phyloP scores from a whole-genome alignment of 2,888 invertebrate species.

The Agriopis aurantiaria region DNA sequence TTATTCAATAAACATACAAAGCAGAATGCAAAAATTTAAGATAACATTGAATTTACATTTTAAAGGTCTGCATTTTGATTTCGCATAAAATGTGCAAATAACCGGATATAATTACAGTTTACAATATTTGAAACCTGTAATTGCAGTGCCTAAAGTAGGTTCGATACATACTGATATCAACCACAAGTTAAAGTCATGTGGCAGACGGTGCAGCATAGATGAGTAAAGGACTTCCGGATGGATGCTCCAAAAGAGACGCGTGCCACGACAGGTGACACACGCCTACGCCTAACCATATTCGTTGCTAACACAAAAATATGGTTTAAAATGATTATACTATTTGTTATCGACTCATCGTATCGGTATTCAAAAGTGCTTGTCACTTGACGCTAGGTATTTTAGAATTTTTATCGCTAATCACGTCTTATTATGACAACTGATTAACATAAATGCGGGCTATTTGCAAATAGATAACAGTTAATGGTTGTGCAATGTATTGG shows the following conservation, averaged over 20 bases:
- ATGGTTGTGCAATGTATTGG: conserved; percentile 19
- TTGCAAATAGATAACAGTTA: conserved; percentile 33
- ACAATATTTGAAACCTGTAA: neutral
- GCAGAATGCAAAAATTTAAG: too few relatives aligned
- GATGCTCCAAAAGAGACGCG: conserved; percentile 27
- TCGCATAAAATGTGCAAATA: too few relatives aligned
- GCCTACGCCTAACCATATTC: conserved; percentile 5
- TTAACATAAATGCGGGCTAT: conserved; percentile 36
- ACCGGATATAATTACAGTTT: too few relatives aligned
- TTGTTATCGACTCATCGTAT: conserved; percentile 32
- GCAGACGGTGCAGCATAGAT: conserved; percentile 2
- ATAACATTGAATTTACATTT: too few relatives aligned
- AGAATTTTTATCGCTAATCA: conserved; percentile 27
- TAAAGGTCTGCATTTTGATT: too few relatives aligned
- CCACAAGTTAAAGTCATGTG: conserved; percentile 2
- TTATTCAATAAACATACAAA: too few relatives aligned
- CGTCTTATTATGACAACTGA: conserved; percentile 30
- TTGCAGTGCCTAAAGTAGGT: neutral
- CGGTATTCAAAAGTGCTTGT: conserved; percentile 31
- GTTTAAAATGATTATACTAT: conserved; percentile 13
- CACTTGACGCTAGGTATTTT: conserved; percentile 11
- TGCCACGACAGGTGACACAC: conserved; percentile 33
- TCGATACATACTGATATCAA: neutral
- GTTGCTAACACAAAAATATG: conserved; percentile 8
- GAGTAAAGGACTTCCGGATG: conserved; percentile 31